Evolutionary conservation across 2,797 vertebrate genomes (phyloP).

Genomic region (Helicolenus hilgendorfi): DNA sequence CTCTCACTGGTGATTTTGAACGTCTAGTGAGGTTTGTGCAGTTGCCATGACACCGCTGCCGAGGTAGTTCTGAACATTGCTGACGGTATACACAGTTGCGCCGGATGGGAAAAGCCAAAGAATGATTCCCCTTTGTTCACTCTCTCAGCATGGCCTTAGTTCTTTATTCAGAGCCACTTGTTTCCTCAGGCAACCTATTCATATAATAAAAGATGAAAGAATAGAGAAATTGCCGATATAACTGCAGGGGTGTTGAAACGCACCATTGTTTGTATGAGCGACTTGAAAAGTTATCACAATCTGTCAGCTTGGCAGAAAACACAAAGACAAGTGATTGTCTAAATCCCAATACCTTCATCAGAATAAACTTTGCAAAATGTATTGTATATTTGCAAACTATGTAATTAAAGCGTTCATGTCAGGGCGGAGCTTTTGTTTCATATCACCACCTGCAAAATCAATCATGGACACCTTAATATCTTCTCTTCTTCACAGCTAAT

Average conservation of each 20-base stretch:
- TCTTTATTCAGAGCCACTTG: conserved; percentile 36
- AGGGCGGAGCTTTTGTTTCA: conserved; percentile 9
- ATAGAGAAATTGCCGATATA: background rate
- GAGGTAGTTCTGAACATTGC: conserved; percentile 11
- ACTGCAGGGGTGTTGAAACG: conserved; percentile 34
- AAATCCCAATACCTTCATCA: background rate
- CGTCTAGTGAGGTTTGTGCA: conserved; percentile 45
- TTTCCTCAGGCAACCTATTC: conserved; percentile 42
- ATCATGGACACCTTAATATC: conserved; percentile 48
- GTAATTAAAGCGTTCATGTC: conserved; percentile 7
- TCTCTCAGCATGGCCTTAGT: conserved; percentile 28
- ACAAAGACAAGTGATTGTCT: conserved; percentile 8
- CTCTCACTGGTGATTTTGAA: conserved; percentile 28
- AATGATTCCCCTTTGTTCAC: conserved; percentile 28
- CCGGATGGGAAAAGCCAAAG: conserved; percentile 15
- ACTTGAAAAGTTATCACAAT: conserved; percentile 28
- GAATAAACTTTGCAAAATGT: conserved; percentile 4
- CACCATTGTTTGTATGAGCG: conserved; percentile 29
- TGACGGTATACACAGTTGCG: background rate
- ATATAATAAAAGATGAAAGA: conserved; percentile 52
- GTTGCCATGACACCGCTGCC: conserved; percentile 68
- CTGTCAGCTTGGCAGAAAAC: background rate
- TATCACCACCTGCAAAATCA: conserved; percentile 25
- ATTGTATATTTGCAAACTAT: background rate
- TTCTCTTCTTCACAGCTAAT: conserved; percentile 39